phyloP scores from a whole-genome alignment of 2,888 invertebrate species.

The Steinernema scapterisci region DNA sequence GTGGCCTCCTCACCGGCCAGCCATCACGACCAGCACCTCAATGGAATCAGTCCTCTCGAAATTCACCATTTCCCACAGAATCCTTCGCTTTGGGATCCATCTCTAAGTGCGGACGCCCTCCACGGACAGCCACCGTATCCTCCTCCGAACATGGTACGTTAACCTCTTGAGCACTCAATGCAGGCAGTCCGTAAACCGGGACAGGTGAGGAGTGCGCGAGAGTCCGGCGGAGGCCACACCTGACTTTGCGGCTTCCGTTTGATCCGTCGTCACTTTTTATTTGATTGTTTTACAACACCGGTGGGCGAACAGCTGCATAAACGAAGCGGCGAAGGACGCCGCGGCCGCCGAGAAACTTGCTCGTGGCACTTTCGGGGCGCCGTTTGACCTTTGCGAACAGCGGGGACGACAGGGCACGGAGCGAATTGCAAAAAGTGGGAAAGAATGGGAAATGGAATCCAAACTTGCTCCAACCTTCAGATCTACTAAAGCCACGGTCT shows the following conservation, averaged over 20 bases:
- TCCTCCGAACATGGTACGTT: slow-evolving; percentile 25
- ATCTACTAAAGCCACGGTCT: not conserved
- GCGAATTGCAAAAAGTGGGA: no score
- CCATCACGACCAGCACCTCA: slow-evolving; percentile 61
- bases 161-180: no score
- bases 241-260: slow-evolving; percentile 26
- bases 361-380: not conserved
- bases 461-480: not conserved
- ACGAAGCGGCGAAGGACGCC: slow-evolving; percentile 21
- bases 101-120: not conserved
- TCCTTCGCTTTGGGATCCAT: slow-evolving; percentile 42
- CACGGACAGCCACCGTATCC: not conserved
- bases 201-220: slow-evolving; percentile 28
- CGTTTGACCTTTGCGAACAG: not conserved
- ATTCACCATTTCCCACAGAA: slow-evolving; percentile 48
- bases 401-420: no score
- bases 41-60: slow-evolving; percentile 42
- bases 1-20: slow-evolving; percentile 83
- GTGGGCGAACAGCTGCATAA: slow-evolving; percentile 29
- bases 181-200: not conserved
- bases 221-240: slow-evolving; percentile 14
- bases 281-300: slow-evolving; percentile 31
- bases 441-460: no score
- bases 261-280: slow-evolving; percentile 28
- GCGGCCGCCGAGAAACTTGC: not conserved